These are phyloP conservation scores for Geopemphigus sp. DNA, from an alignment of 1,140 invertebrate species.

Conservation along the genomic window DNA sequence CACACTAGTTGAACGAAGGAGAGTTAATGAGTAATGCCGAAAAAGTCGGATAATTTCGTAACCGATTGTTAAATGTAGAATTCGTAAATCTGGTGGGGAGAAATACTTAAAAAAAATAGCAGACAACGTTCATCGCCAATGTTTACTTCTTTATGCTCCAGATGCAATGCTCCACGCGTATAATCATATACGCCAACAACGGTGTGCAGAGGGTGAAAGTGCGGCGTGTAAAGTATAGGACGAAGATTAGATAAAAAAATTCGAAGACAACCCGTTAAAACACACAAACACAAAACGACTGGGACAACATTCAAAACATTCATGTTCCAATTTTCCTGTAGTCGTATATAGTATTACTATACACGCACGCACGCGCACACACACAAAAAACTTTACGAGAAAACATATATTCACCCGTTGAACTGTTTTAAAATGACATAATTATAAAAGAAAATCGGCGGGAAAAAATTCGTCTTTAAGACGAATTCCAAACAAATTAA, in stretches of 20 bases:
- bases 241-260: neutral
- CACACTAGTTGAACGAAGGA: neutral
- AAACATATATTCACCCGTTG: neutral
- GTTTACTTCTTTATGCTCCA: conserved; percentile 20
- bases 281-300: too few relatives aligned
- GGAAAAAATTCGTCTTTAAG: neutral
- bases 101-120: neutral
- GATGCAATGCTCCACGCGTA: neutral
- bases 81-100: neutral
- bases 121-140: neutral
- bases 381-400: neutral
- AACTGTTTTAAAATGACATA: neutral
- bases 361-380: neutral
- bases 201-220: neutral
- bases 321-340: neutral
- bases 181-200: neutral
- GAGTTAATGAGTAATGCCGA: neutral
- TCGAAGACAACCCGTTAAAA: conserved; percentile 25
- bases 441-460: neutral
- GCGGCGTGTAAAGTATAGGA: neutral
- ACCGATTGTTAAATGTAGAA: neutral
- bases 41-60: conserved; percentile 1
- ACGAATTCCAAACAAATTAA: neutral
- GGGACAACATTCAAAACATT: neutral
- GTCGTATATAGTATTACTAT: too few relatives aligned